Percentiles rank a stretch among this genome's conserved stretches.
These are phyloP conservation scores for Pherbina coryleti DNA, from an alignment of 2,888 invertebrate genomes.

Conservation along the genomic window DNA sequence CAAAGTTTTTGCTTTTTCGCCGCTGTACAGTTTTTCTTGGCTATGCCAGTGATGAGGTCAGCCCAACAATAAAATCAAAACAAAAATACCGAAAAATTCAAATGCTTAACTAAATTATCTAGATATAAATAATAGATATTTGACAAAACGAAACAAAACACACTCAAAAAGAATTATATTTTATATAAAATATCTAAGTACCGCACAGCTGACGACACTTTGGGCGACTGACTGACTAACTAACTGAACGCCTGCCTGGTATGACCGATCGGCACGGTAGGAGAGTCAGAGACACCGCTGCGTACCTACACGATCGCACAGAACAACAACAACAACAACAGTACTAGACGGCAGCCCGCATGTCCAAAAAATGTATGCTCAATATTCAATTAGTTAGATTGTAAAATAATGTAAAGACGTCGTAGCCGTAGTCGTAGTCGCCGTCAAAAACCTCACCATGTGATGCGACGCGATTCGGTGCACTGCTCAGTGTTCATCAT, in stretches of 20 bases:
- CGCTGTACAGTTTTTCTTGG: background rate
- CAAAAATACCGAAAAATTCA: background rate
- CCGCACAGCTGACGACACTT: slow-evolving; percentile 37
- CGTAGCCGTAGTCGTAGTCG: background rate
- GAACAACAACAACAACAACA: slow-evolving; percentile 25
- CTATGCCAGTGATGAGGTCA: background rate
- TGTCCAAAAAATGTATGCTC: slow-evolving; percentile 20
- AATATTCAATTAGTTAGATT: slow-evolving; percentile 29
- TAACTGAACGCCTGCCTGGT: too few species aligned
- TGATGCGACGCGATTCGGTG: background rate
- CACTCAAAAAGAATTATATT: background rate
- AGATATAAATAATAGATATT: background rate
- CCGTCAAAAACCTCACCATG: background rate
- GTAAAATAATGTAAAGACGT: background rate
- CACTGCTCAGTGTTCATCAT: background rate
- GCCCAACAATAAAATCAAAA: background rate
- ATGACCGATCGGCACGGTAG: background rate
- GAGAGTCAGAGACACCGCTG: background rate
- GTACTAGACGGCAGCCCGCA: background rate
- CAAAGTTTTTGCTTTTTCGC: background rate
- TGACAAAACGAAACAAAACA: background rate
- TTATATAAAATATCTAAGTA: slow-evolving; percentile 1
- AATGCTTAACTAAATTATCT: background rate
- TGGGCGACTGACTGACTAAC: slow-evolving; percentile 20
- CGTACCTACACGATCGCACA: background rate